A percentile compares a stretch with the other conserved stretches of the same genome.
phyloP scores from a whole-genome alignment of 2,113 vertebrate genomes.

The Talpa occidentalis region DNA sequence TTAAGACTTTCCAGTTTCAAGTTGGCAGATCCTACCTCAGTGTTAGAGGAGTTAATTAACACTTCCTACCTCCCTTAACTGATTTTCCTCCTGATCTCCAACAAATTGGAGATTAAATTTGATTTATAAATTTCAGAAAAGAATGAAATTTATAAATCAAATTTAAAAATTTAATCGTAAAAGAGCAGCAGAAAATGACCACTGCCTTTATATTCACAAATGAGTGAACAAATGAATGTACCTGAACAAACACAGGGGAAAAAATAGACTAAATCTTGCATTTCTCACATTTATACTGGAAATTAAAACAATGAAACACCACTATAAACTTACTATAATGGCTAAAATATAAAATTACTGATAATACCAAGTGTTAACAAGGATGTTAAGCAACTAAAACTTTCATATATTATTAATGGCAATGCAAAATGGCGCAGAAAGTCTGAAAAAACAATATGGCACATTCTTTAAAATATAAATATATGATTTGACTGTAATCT shows the following conservation, averaged over 20 bases:
- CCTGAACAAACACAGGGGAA: conserved; percentile 65
- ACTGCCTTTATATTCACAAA: conserved; percentile 64
- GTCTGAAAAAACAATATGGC: background rate
- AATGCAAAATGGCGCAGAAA: background rate
- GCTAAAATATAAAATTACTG: conserved; percentile 20
- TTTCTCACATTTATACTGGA: conserved; percentile 75
- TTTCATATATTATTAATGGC: background rate
- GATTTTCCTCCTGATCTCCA: conserved; percentile 24
- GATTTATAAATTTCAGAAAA: no score
- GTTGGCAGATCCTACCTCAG: conserved; percentile 33
- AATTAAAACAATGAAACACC: background rate
- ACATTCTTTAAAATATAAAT: background rate
- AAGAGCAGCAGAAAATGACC: conserved; percentile 56
- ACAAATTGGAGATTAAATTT: no score
- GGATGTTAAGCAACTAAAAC: background rate
- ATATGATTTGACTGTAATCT: background rate
- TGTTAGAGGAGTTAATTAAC: background rate
- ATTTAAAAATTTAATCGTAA: conserved; percentile 67
- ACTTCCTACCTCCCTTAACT: background rate
- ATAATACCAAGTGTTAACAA: background rate
- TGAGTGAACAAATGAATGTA: conserved; percentile 41
- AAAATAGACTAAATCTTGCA: conserved; percentile 75
- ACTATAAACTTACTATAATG: background rate
- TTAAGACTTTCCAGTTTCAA: background rate
- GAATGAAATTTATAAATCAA: conserved; percentile 82